phyloP scores from a whole-genome alignment of 2,888 invertebrate genomes.

The Omphaloscelis lunosa region DNA sequence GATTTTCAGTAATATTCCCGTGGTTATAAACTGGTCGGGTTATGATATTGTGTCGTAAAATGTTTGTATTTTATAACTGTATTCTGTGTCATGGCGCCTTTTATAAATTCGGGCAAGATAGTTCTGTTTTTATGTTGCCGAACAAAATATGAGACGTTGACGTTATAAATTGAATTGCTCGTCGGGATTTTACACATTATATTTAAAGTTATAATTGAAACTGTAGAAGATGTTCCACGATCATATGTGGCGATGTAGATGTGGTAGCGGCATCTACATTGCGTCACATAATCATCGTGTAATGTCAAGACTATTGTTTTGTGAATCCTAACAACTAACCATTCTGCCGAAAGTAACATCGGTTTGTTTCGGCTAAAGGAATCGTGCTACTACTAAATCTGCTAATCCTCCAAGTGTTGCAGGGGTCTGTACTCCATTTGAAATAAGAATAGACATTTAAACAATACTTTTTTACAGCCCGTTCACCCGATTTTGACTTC shows the following conservation, averaged over 20 bases:
- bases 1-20: slow-evolving; percentile 71
- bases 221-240: background rate
- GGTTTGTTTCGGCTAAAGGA: background rate
- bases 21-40: slow-evolving; percentile 64
- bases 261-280: no score
- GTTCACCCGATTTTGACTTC: no score
- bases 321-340: background rate
- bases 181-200: background rate
- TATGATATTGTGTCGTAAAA: slow-evolving; percentile 59
- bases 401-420: background rate
- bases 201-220: background rate
- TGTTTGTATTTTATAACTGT: slow-evolving; percentile 44
- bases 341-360: background rate
- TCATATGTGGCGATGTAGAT: background rate
- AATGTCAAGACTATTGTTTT: no score
- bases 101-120: slow-evolving; percentile 28
- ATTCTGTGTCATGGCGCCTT: slow-evolving; percentile 26
- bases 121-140: background rate
- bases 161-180: background rate
- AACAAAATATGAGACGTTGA: slow-evolving; percentile 1
- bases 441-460: no score
- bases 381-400: background rate
- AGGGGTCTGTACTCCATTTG: background rate
- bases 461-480: no score
- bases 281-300: no score